Evolutionary conservation across 2,797 vertebrate species (phyloP).

Genomic region (Pteropus rufus): DNA sequence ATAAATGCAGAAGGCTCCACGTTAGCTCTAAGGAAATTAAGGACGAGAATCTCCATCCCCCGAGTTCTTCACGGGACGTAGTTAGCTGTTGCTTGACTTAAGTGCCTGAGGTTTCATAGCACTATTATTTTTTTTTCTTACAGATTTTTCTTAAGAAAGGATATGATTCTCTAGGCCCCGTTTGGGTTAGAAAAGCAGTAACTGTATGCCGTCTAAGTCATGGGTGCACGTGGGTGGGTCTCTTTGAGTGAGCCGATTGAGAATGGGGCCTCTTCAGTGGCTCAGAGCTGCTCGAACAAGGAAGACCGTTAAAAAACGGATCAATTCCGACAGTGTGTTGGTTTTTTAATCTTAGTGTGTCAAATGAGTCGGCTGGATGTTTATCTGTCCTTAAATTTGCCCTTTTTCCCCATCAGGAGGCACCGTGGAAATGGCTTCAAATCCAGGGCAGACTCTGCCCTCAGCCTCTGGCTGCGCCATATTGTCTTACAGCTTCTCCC

Average conservation of each 20-base stretch:
- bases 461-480: neutral
- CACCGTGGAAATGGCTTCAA: neutral
- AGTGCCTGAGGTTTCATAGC: slow-evolving; percentile 12
- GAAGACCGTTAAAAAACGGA: neutral
- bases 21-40: neutral
- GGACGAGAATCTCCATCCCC: neutral
- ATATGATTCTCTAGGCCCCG: neutral
- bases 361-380: neutral
- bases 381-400: neutral
- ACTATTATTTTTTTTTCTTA: neutral
- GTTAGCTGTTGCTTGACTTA: neutral
- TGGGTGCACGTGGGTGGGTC: neutral
- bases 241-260: neutral
- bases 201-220: neutral
- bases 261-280: neutral
- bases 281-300: neutral
- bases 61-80: slow-evolving; percentile 43
- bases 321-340: neutral
- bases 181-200: neutral
- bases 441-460: neutral
- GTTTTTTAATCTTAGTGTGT: neutral
- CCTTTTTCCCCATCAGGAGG: neutral
- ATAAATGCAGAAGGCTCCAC: slow-evolving; percentile 46
- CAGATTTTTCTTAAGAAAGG: slow-evolving; percentile 7
- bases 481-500: neutral